Base-by-base conservation (phyloP, 2,113 vertebrate genomes). In the Sorex araneus region DNA sequence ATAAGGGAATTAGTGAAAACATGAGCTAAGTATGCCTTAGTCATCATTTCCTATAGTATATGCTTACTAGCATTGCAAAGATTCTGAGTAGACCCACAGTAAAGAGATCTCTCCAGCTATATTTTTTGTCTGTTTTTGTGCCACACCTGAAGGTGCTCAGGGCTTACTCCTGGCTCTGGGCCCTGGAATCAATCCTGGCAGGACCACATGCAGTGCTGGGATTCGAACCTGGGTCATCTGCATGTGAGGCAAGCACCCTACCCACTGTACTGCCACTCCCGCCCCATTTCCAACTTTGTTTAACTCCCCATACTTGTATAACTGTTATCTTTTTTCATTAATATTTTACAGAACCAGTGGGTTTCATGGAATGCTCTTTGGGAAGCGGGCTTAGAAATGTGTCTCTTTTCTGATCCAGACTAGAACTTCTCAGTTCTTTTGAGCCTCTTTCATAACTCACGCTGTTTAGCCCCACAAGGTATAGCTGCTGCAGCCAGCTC, bases 381-480 rank as follows among this genome's bases (percentile, higher is more conserved):
- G 84, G 69, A 95, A 91, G 64, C 40, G 47, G 54, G 18, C 84
- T 93, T 95, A 78, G 67, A 96, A 94, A 76, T 92, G 81, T 78
- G 43, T 83, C 64, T 63, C 60, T 66, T 6, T 30, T 66, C 40
- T 95, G n/a, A 75, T n/a, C 9, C 1, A 71, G 34, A 75, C 66
- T 94, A 79, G 75, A 73, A 79, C 83, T 74, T 87, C 60, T 50
- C n/a, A 77, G 5, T 45, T 86, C 47, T 76, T 85, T 86, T 67
- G n/a, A 92, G 13, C 73, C 45, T 78, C 11, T 83, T 87, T 88
- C 69, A 84, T 86, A 85, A 50, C 8, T 13, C 47, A 89, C 0
- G 40, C 25, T 36, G n/a, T 90, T 94, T 87, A 63, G 2, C 21
- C 45, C 34, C 25, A n/a, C 50, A 60, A 34, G n/a, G 67, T 82